These are phyloP conservation scores for Octonoba sinensis DNA, from an alignment of 2,888 invertebrate genomes.

Conservation along the genomic window DNA sequence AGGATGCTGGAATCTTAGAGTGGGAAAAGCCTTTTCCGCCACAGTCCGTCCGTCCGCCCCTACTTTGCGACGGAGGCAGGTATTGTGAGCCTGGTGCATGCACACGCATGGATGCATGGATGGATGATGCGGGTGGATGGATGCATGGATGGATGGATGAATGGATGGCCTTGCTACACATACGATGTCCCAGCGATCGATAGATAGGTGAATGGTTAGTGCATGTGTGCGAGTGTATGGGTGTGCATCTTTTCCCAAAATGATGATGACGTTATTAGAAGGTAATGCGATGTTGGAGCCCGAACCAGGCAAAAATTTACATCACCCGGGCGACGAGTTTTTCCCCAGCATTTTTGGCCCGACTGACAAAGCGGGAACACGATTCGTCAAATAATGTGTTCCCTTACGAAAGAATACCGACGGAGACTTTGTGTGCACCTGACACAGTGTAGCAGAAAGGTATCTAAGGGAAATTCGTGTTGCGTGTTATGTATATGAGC, in stretches of 20 bases:
- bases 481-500: no score
- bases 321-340: no score
- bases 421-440: no score
- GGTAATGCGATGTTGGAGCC: constrained; percentile 33
- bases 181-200: constrained; percentile 32
- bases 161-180: constrained; percentile 26
- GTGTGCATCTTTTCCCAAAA: constrained; percentile 35
- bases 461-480: no score
- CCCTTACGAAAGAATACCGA: no score
- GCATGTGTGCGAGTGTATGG: constrained; percentile 35
- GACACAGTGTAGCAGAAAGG: no score
- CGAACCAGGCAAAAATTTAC: no score
- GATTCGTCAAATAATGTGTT: no score
- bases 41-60: constrained; percentile 44
- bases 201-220: constrained; percentile 42
- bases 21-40: constrained; percentile 54
- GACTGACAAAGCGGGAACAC: no score
- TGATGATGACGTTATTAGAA: constrained; percentile 58
- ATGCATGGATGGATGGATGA: constrained; percentile 31
- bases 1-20: constrained; percentile 42
- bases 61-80: constrained; percentile 32
- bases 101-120: constrained; percentile 29
- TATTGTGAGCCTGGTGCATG: constrained; percentile 31
- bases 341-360: no score
- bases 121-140: constrained; percentile 29